Evolutionary conservation across 2,888 invertebrate species (phyloP), one percentile per base, ranked within the genome.

Genomic region (Epinotia ramella): DNA sequence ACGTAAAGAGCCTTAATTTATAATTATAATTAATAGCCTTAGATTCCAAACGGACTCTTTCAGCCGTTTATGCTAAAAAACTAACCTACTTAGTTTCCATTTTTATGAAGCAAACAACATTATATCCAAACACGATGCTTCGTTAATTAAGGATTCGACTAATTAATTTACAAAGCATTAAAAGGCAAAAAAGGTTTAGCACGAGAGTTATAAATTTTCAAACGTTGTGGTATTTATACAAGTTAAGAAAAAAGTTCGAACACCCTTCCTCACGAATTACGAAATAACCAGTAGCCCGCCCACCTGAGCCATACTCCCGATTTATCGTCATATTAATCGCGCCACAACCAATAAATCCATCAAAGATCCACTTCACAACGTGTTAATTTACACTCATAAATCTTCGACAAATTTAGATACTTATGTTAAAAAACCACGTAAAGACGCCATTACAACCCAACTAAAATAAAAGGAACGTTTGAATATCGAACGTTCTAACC

Each of bases 271-370:
- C 78, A 67, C 73, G 72, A 77, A 78, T 65, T 62, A 72, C 72
- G 59, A 59, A 57, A 65, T 64, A 73, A 79, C 73, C 81, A 77
- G 80, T 80, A 83, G 79, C 81, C 88, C 91, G 89, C 92, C 92
- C 91, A 91, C 91, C 87, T 86, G 82, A 80, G 79, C 82, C 79
- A 81, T 77, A 74, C 59, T 77, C 81, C 80, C 80, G 84, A 88
- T 87, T 88, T 89, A 90, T 87, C 80, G 84, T 84, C 62, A 85
- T 84, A 91, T 91, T 90, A 88, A 88, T 89, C 87, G 81, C 84
- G 81, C 86, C 84, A 83, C 87, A 85, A 87, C 84, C 85, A 82
- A 92, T 93, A 94, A 92, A 93, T 93, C 93, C 89, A 89, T 93
- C 93, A 90, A 82, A 82, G 82, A 81, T 85, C 77, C 84, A 81